These are phyloP conservation scores for Ostrea denselamellosa DNA, from an alignment of 1,140 invertebrate species.

Conservation along the genomic window DNA sequence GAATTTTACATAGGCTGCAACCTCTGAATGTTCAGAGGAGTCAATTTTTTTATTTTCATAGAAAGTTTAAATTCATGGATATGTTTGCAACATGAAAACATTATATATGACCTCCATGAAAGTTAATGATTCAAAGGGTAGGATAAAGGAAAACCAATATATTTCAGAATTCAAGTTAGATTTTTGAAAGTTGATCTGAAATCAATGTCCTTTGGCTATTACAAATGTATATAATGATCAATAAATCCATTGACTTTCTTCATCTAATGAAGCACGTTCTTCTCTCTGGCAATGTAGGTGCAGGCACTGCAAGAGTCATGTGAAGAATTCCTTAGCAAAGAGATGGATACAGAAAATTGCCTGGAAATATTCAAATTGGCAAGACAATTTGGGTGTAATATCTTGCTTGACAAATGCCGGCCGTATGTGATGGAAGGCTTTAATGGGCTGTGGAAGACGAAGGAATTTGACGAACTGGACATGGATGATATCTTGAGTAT, in stretches of 20 bases:
- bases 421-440: constrained; percentile 59
- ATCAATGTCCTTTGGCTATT: no score
- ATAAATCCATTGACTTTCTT: neutral
- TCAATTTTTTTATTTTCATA: no score
- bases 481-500: constrained; percentile 60
- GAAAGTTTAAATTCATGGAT: no score
- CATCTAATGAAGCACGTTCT: neutral
- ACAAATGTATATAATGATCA: neutral
- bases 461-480: constrained; percentile 52
- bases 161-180: no score
- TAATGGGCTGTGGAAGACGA: constrained; percentile 54
- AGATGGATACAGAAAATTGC: constrained; percentile 62
- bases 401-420: constrained; percentile 51
- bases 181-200: no score
- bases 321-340: constrained; percentile 57
- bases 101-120: no score
- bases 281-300: constrained; percentile 12
- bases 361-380: constrained; percentile 54
- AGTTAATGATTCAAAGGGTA: no score
- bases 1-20: no score
- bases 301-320: constrained; percentile 58
- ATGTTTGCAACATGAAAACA: no score
- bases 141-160: no score
- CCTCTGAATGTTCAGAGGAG: no score
- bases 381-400: constrained; percentile 50